Evolutionary conservation across 2,113 vertebrate species (phyloP), one percentile per base, ranked within the genome.

Genomic region (Puffinus mauretanicus): DNA sequence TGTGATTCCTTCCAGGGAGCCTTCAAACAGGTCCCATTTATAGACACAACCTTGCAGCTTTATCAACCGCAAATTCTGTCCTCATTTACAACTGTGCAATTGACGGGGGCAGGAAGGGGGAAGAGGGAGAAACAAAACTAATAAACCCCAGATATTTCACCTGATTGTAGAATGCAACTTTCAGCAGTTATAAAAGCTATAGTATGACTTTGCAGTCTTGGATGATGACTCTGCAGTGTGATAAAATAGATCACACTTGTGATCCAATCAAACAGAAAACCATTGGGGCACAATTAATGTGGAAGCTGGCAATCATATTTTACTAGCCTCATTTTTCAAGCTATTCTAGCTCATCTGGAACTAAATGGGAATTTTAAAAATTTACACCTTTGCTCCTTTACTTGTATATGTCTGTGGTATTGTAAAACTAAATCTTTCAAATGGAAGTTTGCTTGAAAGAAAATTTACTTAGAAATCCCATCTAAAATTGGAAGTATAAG

Each of bases 1-100:
- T 20, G 19, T 0, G 8, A 82, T 36, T 83, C 34, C 34, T 52
- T 44, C 46, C 38, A 64, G 30, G 29, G 17, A 93, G 49, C 11
- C 7, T 65, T 76, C 58, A 82, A 49, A 32, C 9, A 54, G 42
- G n/a, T 60, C 22, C 15, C 29, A 42, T 44, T 62, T 58, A 70
- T 5, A 60, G 13, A 44, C 46, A 72, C 8, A 78, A 40, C 34
- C 58, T 42, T 61, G 16, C n/a, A 57, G n/a, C 12, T 55, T 36
- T 21, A 11, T 11, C 20, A 66, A 16, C 29, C 16, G 73, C 36
- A 83, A 49, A 40, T 47, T 77, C 29, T 72, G 9, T 42, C 40
- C 55, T 57, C 16, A 16, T 46, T 78, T 38, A 22, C 21, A 36
- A 51, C 20, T 0, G 0, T 16, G 15, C 42, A 65, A 2, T 2